Evolutionary conservation across 2,113 vertebrate genomes (phyloP).

Genomic region (Chaetorhynchus papuensis): DNA sequence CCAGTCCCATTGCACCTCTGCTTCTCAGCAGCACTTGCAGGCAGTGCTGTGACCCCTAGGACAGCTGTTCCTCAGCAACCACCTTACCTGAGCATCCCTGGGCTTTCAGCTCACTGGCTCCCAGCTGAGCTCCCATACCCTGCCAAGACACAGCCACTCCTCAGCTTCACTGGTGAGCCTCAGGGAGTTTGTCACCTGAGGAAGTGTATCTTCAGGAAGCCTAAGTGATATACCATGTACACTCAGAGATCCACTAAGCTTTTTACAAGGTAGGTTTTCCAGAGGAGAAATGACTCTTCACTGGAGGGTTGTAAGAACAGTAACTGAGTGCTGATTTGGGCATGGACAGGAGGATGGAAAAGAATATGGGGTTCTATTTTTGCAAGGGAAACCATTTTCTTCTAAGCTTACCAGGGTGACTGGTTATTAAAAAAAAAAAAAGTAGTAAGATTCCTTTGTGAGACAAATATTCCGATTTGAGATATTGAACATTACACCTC

Average conservation of each 20-base stretch:
- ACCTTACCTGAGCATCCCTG: background rate
- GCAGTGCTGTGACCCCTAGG: rapidly evolving
- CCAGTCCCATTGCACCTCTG: background rate
- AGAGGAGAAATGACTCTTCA: background rate
- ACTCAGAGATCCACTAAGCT: background rate
- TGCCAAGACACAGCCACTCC: background rate
- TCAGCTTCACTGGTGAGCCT: background rate
- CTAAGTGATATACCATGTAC: background rate
- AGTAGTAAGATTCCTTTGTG: background rate
- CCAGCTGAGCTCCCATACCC: background rate
- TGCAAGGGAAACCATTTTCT: background rate
- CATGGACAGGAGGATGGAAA: background rate
- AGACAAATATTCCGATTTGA: background rate
- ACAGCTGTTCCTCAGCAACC: background rate
- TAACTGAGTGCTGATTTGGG: background rate
- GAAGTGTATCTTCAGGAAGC: background rate
- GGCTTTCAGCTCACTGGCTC: background rate
- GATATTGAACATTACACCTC: background rate
- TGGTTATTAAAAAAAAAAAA: background rate
- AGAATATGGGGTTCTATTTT: background rate
- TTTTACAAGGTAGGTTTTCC: background rate
- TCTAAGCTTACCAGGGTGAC: background rate
- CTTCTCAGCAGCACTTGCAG: background rate
- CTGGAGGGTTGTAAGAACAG: background rate
- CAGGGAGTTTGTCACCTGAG: background rate